Conservation (phyloP, 2,888 invertebrate genomes). For the Enoplolaimus lenunculus region DNA sequence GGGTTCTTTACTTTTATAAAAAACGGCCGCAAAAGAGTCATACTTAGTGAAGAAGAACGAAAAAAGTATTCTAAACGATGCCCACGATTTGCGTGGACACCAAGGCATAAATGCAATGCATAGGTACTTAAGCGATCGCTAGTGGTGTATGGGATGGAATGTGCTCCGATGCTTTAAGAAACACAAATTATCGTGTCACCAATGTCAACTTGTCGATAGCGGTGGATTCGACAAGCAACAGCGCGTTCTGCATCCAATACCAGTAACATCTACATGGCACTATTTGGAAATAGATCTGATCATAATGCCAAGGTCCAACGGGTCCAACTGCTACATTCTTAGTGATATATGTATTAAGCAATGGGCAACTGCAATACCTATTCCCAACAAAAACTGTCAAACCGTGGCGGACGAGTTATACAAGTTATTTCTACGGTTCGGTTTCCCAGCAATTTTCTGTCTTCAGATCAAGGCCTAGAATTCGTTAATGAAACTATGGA, state of each 20-base stretch:
- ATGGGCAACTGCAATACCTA: not conserved
- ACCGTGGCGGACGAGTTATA: not conserved
- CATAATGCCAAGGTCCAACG: not conserved
- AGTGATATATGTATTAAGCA: not conserved
- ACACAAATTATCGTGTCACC: not conserved
- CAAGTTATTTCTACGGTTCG: not conserved
- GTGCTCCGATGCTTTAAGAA: not conserved
- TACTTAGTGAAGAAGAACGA: too few species aligned
- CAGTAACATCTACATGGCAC: not conserved
- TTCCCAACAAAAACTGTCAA: not conserved
- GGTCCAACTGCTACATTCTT: not conserved
- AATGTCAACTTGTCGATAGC: not conserved
- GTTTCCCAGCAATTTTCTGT: not conserved
- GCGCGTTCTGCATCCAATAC: not conserved
- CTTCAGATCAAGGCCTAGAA: conserved; percentile 9
- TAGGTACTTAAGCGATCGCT: too few species aligned
- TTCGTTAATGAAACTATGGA: not conserved
- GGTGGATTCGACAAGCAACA: not conserved
- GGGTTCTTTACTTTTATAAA: too few species aligned
- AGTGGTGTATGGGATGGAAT: not conserved
- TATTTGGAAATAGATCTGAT: conserved; percentile 4
- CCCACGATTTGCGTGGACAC: not conserved
- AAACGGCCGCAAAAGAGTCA: too few species aligned
- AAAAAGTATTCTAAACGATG: too few species aligned
- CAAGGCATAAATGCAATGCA: too few species aligned